Conservation (phyloP, 2,113 vertebrate genomes). For the Saimiri boliviensis region DNA sequence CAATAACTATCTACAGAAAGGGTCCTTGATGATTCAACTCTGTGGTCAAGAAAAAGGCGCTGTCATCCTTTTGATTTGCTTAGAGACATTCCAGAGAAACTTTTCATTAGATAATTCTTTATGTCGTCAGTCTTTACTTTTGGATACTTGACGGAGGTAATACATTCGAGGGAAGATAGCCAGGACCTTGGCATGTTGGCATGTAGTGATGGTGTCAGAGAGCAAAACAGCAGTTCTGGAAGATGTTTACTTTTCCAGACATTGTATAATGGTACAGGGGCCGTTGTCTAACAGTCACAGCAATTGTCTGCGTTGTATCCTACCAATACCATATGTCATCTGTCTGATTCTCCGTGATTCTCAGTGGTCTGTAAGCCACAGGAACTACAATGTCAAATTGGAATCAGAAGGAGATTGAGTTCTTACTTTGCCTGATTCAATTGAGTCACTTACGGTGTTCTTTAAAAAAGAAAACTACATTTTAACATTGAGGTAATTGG, state of each 20-base stretch:
- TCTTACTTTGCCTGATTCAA: neutral
- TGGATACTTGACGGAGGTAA: neutral
- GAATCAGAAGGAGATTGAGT: neutral
- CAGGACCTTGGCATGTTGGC: neutral
- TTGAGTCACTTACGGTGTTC: neutral
- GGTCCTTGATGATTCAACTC: neutral
- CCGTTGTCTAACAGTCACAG: neutral
- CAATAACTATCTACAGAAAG: neutral
- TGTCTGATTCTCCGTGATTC: neutral
- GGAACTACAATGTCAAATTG: neutral
- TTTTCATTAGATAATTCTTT: neutral
- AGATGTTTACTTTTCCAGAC: neutral
- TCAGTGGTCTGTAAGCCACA: neutral
- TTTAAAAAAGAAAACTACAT: neutral
- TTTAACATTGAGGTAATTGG: neutral
- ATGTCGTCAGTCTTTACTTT: neutral
- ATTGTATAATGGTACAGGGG: neutral
- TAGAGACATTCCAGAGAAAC: neutral
- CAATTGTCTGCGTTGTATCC: rapidly evolving
- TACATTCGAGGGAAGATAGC: neutral
- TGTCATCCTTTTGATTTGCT: neutral
- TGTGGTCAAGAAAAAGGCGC: neutral
- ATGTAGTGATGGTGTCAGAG: neutral
- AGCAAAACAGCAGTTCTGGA: neutral
- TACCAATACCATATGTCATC: no score